Evolutionary conservation across 2,888 invertebrate species (phyloP), one percentile per base, ranked within the genome.

Genomic region (Helleia helle): DNA sequence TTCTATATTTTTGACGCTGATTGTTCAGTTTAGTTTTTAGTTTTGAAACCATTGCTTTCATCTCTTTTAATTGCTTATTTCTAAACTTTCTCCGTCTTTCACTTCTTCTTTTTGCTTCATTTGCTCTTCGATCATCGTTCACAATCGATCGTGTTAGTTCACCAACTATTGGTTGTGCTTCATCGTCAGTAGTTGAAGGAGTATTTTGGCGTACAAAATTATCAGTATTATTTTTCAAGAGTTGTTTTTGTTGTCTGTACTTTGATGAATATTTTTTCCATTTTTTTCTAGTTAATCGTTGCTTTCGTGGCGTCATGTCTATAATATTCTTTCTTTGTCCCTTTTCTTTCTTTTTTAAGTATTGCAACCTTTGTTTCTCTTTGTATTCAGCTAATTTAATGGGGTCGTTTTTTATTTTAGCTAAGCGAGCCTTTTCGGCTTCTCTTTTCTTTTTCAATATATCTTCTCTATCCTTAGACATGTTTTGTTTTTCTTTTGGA

Each of bases 351-450:
- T 50, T 51, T 26, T 25, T 46, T 31, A 44, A 25, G 15, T 49
- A 47, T 18, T 46, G 31, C 24, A 47, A 15, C 15, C 11, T 47
- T 44, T n/a, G 26, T 40, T 45, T 49, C 25, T 47, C 44, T 43
- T 49, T 44, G 34, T 44, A 46, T 42, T 47, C 46, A 3, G 43
- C 41, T 47, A 47, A 46, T 48, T 46, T 47, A 36, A 49, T 45
- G 25, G 39, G 51, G 46, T 52, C 47, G 15, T 43, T 50, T 52
- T 49, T 52, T 40, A 51, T 49, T 47, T 30, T 51, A 1, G 30
- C 43, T 11, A 49, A 49, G 38, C 50, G 46, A 45, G 45, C 47
- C 44, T 52, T 52, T 45, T 48, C 44, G 38, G 45, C 49, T 50
- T 48, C 46, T 45, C n/a, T 42, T 44, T 24, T 49, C 49, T 22